A percentile compares a stretch with the other conserved stretches of the same genome.
phyloP scores from a whole-genome alignment of 1,140 invertebrate genomes.

The Helicoverpa zea region DNA sequence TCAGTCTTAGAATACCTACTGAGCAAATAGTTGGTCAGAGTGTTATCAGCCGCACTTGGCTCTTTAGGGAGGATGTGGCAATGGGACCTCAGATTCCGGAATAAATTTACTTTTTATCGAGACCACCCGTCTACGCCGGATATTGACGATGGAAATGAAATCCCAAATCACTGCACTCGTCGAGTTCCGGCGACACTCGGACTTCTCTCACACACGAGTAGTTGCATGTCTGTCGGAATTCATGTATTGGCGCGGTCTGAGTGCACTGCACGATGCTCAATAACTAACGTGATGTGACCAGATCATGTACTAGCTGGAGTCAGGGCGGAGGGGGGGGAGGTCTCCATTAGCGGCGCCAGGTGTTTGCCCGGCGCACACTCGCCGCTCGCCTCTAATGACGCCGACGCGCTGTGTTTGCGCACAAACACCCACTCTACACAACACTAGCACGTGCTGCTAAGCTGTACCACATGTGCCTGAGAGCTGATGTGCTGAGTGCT shows the following conservation, averaged over 20 bases:
- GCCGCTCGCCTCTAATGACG: neutral
- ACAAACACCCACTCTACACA: neutral
- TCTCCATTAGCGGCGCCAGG: neutral
- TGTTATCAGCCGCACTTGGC: neutral
- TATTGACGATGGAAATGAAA: constrained; percentile 20
- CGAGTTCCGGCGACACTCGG: neutral
- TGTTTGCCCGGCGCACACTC: neutral
- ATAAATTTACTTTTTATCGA: constrained; percentile 40
- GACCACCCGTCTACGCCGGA: constrained; percentile 17
- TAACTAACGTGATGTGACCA: too few species aligned
- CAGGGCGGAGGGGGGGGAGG: neutral
- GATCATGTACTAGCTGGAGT: too few species aligned
- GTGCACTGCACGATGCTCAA: too few species aligned
- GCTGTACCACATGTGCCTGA: too few species aligned
- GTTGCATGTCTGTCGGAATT: neutral
- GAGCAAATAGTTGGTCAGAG: too few species aligned
- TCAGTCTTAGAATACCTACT: too few species aligned
- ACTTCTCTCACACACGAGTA: neutral
- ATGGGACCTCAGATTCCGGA: neutral
- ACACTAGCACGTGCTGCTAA: neutral
- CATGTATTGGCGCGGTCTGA: neutral
- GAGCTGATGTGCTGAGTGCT: too few species aligned
- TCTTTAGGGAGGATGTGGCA: too few species aligned
- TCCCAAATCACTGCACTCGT: constrained; percentile 1
- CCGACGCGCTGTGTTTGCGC: neutral